Evolutionary conservation across 2,113 vertebrate species (phyloP).

Genomic region (Corythaeola cristata): DNA sequence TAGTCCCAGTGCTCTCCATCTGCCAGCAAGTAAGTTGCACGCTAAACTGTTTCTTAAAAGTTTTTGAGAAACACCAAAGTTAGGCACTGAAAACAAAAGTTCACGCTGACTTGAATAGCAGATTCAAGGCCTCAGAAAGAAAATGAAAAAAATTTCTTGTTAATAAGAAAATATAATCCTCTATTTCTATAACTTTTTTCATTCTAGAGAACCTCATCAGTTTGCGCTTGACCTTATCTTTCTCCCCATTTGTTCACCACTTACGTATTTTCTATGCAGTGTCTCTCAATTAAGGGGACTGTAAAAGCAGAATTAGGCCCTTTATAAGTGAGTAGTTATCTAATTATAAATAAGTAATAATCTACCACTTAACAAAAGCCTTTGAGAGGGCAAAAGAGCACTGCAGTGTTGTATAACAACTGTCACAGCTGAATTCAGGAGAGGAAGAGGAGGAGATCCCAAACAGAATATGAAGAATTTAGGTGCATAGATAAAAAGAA

Average conservation of each 20-base stretch:
- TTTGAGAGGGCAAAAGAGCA: neutral
- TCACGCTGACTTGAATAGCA: neutral
- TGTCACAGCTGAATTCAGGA: neutral
- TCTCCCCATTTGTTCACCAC: neutral
- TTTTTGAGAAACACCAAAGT: neutral
- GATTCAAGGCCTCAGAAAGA: neutral
- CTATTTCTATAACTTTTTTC: slow-evolving; percentile 20
- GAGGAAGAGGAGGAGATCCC: neutral
- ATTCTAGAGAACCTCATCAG: slow-evolving; percentile 9
- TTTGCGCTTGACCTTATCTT: slow-evolving; percentile 16
- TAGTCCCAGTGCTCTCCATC: neutral
- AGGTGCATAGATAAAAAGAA: neutral
- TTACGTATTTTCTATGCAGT: neutral
- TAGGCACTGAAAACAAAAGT: neutral
- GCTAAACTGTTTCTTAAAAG: neutral
- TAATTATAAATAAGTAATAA: slow-evolving; percentile 24
- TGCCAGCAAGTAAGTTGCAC: neutral
- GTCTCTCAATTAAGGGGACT: neutral
- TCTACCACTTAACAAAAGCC: neutral
- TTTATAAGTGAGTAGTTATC: neutral
- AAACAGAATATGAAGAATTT: neutral
- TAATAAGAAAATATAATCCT: slow-evolving; percentile 29
- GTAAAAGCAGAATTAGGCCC: slow-evolving; percentile 7
- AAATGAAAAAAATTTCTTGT: neutral
- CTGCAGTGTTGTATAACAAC: neutral